Percentiles rank a stretch among this genome's conserved stretches.
Evolutionary conservation across 2,888 invertebrate species (phyloP).

Genomic region (Ganaspis brasiliensis): DNA sequence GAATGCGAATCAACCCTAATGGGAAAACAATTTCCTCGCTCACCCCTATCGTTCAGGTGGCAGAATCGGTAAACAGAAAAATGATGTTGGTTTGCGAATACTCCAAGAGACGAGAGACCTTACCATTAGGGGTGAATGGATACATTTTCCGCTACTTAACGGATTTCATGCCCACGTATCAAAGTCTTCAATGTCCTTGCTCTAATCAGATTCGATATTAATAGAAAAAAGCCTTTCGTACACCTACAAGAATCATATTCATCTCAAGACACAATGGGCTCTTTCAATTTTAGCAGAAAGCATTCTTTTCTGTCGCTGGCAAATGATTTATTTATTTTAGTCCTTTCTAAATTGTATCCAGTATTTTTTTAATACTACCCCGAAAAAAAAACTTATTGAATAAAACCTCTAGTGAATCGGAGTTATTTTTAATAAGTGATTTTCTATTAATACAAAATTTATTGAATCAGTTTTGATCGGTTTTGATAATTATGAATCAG

Average conservation of each 20-base stretch:
- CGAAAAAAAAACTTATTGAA: too few relatives aligned
- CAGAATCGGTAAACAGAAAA: conserved; percentile 72
- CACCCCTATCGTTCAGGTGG: conserved; percentile 73
- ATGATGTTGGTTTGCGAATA: conserved; percentile 43
- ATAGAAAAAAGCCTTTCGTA: conserved; percentile 41
- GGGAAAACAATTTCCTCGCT: conserved; percentile 49
- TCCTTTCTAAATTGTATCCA: too few relatives aligned
- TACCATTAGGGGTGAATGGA: conserved; percentile 67
- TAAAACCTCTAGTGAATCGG: too few relatives aligned
- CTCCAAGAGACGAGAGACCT: conserved; percentile 5
- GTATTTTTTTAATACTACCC: too few relatives aligned
- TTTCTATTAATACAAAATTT: too few relatives aligned
- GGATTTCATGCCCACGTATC: conserved; percentile 76
- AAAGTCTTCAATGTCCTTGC: conserved; percentile 74
- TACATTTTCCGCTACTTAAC: conserved; percentile 78
- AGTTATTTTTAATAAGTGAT: too few relatives aligned
- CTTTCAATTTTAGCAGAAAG: neutral
- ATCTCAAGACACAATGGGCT: neutral
- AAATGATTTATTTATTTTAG: too few relatives aligned
- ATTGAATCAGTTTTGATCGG: too few relatives aligned
- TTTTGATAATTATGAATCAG: too few relatives aligned
- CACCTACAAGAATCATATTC: neutral
- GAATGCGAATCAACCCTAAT: conserved; percentile 19
- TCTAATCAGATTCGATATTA: conserved; percentile 64
- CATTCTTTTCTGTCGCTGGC: too few relatives aligned